phyloP scores from a whole-genome alignment of 1,140 invertebrate genomes.

The Cyclargus thomasi region DNA sequence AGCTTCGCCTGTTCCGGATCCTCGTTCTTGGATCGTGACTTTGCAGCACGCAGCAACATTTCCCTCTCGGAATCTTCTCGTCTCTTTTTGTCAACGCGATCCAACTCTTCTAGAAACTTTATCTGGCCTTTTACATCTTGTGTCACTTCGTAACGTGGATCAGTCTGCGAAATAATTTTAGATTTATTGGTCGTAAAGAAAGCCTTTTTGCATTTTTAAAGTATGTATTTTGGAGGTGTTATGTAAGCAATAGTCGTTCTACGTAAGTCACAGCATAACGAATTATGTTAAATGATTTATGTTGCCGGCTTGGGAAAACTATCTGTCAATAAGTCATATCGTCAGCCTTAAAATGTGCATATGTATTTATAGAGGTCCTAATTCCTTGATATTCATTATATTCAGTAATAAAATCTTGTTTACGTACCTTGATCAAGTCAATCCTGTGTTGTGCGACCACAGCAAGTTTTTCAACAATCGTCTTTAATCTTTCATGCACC shows the following conservation, averaged over 20 bases:
- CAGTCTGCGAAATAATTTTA: conserved; percentile 76
- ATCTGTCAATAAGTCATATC: too few species aligned
- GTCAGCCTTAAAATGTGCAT: too few species aligned
- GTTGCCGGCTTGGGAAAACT: too few species aligned
- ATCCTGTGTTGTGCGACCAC: conserved; percentile 94
- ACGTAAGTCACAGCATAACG: too few species aligned
- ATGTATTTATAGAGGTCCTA: too few species aligned
- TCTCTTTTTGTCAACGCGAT: conserved; percentile 93
- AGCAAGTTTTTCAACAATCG: conserved; percentile 93
- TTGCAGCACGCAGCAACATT: conserved; percentile 92
- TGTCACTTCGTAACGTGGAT: conserved; percentile 90
- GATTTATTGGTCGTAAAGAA: too few species aligned
- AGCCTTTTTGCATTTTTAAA: too few species aligned
- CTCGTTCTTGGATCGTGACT: conserved; percentile 96
- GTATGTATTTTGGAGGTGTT: too few species aligned
- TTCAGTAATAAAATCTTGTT: neutral
- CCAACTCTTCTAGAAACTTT: conserved; percentile 96
- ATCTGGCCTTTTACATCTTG: conserved; percentile 95
- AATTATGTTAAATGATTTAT: too few species aligned
- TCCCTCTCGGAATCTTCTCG: conserved; percentile 97
- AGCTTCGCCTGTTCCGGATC: conserved; percentile 98
- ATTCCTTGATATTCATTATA: too few species aligned
- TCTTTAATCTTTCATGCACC: conserved; percentile 94
- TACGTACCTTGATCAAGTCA: conserved; percentile 45
- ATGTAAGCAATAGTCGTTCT: too few species aligned